phyloP scores from a whole-genome alignment of 2,888 invertebrate genomes.

The Odontothrips loti region DNA sequence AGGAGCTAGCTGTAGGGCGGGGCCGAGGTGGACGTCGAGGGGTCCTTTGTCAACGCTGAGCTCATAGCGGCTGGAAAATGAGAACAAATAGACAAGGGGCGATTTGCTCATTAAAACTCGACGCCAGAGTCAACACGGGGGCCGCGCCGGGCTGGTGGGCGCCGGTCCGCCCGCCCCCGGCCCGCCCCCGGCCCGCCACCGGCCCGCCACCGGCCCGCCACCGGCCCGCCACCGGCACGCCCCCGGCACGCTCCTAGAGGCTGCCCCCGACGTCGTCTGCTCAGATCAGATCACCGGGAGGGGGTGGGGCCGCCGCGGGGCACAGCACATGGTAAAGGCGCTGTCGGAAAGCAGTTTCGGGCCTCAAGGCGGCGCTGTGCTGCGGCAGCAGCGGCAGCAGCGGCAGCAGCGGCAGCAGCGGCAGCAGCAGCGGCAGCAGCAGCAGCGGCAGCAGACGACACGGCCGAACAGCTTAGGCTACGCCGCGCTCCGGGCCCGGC shows the following conservation, averaged over 20 bases:
- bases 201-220: slow-evolving; percentile 34
- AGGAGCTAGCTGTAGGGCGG: slow-evolving; percentile 36
- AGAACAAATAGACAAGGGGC: slow-evolving; percentile 30
- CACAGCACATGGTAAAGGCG: no score
- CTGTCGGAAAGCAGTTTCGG: no score
- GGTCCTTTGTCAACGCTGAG: slow-evolving; percentile 37
- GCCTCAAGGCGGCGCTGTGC: no score
- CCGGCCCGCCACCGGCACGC: slow-evolving; percentile 36
- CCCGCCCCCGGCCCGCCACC: slow-evolving; percentile 35
- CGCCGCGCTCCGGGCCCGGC: no score
- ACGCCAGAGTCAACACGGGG: slow-evolving; percentile 14
- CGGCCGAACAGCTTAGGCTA: no score
- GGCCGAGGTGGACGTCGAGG: slow-evolving; percentile 49
- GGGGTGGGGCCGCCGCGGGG: no score
- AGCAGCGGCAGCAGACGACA: no score
- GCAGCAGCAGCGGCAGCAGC: no score
- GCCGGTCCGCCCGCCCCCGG: slow-evolving; percentile 36
- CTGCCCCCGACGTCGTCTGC: slow-evolving; percentile 27
- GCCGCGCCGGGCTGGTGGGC: slow-evolving; percentile 29
- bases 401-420: no score
- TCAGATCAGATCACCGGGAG: no score
- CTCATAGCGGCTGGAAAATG: slow-evolving; percentile 9
- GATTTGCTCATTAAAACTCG: slow-evolving; percentile 23
- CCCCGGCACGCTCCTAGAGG: slow-evolving; percentile 39
- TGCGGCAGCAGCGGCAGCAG: no score